These are phyloP conservation scores for Rhorus exstirpatorius DNA, from an alignment of 2,888 invertebrate species.

Conservation along the genomic window DNA sequence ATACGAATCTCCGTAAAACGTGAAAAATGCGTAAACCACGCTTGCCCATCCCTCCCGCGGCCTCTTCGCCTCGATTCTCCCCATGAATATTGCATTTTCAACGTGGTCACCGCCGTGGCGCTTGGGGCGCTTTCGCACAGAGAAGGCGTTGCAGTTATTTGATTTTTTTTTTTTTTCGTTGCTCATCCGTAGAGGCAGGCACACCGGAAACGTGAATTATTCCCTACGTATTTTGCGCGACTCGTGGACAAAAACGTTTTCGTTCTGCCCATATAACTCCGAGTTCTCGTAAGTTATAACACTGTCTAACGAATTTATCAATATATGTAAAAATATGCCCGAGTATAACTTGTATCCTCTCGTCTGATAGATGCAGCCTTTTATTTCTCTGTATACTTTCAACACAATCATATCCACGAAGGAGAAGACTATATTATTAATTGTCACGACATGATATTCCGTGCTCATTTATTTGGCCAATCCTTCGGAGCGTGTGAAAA, in stretches of 20 bases:
- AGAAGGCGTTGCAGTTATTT: constrained; percentile 42
- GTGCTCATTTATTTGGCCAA: neutral
- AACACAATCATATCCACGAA: neutral
- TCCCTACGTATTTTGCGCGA: constrained; percentile 50
- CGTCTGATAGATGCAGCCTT: too few species aligned
- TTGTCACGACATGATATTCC: constrained; percentile 4
- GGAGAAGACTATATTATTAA: neutral
- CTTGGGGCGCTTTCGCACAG: neutral
- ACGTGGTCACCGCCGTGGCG: constrained; percentile 44
- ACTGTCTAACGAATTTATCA: constrained; percentile 10
- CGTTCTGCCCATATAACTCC: constrained; percentile 1
- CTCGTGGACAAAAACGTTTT: constrained; percentile 18
- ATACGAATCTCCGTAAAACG: constrained; percentile 60
- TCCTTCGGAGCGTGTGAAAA: constrained; percentile 43
- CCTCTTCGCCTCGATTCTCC: constrained; percentile 37
- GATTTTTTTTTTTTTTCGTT: constrained; percentile 46
- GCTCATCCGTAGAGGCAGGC: constrained; percentile 30
- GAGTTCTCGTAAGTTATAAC: neutral
- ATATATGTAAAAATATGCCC: constrained; percentile 10
- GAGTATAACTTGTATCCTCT: too few species aligned
- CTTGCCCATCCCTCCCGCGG: constrained; percentile 27
- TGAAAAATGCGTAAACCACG: constrained; percentile 64
- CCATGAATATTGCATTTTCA: constrained; percentile 69
- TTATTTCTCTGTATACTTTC: too few species aligned
- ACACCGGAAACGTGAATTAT: constrained; percentile 59